Conservation (phyloP, 2,888 invertebrate species). For the Plebejus argus region DNA sequence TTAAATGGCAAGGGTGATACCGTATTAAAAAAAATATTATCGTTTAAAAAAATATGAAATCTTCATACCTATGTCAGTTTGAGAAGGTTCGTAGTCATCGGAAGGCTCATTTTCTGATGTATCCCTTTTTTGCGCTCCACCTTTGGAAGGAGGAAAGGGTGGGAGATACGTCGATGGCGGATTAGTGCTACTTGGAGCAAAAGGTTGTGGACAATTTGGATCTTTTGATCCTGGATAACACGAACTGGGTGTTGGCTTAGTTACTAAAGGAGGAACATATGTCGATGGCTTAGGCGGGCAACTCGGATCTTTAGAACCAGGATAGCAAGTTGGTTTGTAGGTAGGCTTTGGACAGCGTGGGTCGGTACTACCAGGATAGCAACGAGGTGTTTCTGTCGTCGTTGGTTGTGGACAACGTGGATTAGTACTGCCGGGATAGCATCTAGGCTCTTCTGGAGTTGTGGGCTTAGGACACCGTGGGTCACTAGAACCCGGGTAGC, state of each 20-base stretch:
- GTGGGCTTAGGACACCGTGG: slow-evolving; percentile 49
- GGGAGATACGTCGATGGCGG: slow-evolving; percentile 74
- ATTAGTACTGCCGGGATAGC: slow-evolving; percentile 48
- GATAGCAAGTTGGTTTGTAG: slow-evolving; percentile 44
- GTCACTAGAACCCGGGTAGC: slow-evolving; percentile 55
- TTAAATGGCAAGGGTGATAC: not conserved
- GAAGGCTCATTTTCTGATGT: slow-evolving; percentile 56
- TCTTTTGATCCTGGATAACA: slow-evolving; percentile 68
- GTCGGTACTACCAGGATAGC: slow-evolving; percentile 49
- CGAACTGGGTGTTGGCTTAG: slow-evolving; percentile 63
- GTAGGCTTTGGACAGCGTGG: slow-evolving; percentile 52
- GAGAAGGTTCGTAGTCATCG: slow-evolving; percentile 57
- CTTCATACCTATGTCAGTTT: slow-evolving; percentile 59
- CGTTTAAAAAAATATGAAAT: not conserved
- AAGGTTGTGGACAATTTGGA: slow-evolving; percentile 68
- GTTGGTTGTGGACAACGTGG: slow-evolving; percentile 45
- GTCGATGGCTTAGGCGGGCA: slow-evolving; percentile 48
- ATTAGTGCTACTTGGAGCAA: slow-evolving; percentile 67
- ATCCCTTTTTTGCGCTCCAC: slow-evolving; percentile 55
- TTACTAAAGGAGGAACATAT: slow-evolving; percentile 47
- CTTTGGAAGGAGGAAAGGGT: slow-evolving; percentile 69
- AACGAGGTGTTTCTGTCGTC: slow-evolving; percentile 37
- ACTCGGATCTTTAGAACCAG: slow-evolving; percentile 45
- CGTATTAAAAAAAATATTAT: not conserved
- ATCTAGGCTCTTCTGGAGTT: slow-evolving; percentile 42